Evolutionary conservation across 2,113 vertebrate species (phyloP).

Genomic region (Thalassarche chlororhynchos): DNA sequence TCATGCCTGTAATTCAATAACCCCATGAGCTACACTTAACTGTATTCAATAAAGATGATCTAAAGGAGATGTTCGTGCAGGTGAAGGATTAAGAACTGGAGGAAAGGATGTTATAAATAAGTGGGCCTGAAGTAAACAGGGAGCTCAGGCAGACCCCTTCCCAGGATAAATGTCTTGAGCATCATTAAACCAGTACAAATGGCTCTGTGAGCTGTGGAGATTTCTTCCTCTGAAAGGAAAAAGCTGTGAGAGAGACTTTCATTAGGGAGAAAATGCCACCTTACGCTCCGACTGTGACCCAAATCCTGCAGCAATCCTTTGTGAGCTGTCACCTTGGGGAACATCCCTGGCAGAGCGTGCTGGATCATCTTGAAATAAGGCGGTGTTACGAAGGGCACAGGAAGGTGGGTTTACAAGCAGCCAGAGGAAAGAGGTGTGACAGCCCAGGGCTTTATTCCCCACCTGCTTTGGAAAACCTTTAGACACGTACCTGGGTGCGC

Average conservation of each 20-base stretch:
- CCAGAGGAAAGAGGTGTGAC: not conserved
- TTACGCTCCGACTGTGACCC: not conserved
- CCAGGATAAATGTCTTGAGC: conserved; percentile 1
- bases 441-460: not conserved
- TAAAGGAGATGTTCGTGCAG: conserved; percentile 12
- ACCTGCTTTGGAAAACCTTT: not conserved
- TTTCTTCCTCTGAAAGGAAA: conserved; percentile 20
- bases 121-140: conserved; percentile 14
- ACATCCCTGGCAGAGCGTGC: not conserved
- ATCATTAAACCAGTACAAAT: conserved; percentile 34
- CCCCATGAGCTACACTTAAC: conserved; percentile 51
- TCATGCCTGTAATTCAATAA: conserved; percentile 55
- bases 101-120: conserved; percentile 53
- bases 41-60: conserved; percentile 62
- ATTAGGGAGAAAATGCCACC: conserved; percentile 12
- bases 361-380: not conserved
- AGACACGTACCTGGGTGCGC: fast-evolving
- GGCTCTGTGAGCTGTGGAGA: not conserved
- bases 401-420: not conserved
- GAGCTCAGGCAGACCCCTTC: conserved; percentile 32
- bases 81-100: conserved; percentile 54
- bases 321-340: not conserved
- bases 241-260: conserved; percentile 10
- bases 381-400: not conserved
- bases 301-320: not conserved